phyloP scores from a whole-genome alignment of 1,140 invertebrate species.

The Magallana gigas region DNA sequence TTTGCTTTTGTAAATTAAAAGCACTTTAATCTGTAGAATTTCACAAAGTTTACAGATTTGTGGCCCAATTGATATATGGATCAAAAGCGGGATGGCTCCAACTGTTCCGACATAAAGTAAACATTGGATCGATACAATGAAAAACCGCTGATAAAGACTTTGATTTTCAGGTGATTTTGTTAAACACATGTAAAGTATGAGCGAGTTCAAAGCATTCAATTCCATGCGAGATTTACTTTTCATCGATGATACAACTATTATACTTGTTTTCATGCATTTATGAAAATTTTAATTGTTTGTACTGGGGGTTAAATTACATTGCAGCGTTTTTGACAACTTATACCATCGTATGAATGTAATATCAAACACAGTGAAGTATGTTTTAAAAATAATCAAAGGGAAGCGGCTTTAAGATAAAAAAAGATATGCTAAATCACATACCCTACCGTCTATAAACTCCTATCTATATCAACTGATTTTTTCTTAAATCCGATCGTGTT shows the following conservation, averaged over 20 bases:
- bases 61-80: constrained; percentile 32
- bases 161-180: background rate
- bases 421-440: no score
- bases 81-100: background rate
- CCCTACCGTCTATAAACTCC: no score
- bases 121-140: background rate
- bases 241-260: background rate
- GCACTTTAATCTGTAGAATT: background rate
- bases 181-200: background rate
- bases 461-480: no score
- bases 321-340: no score
- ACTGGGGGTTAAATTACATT: no score
- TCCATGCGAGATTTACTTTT: background rate
- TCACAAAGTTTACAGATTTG: background rate
- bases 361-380: no score
- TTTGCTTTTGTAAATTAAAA: background rate
- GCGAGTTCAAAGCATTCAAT: background rate
- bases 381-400: no score
- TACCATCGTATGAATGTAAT: no score
- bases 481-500: no score
- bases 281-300: no score
- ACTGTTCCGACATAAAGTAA: background rate
- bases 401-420: no score
- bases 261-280: no score
- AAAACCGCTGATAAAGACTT: constrained; percentile 3